A percentile compares a stretch with the other conserved stretches of the same genome.
Evolutionary conservation across 1,140 invertebrate genomes (phyloP).

Genomic region (Metaphire vulgaris): DNA sequence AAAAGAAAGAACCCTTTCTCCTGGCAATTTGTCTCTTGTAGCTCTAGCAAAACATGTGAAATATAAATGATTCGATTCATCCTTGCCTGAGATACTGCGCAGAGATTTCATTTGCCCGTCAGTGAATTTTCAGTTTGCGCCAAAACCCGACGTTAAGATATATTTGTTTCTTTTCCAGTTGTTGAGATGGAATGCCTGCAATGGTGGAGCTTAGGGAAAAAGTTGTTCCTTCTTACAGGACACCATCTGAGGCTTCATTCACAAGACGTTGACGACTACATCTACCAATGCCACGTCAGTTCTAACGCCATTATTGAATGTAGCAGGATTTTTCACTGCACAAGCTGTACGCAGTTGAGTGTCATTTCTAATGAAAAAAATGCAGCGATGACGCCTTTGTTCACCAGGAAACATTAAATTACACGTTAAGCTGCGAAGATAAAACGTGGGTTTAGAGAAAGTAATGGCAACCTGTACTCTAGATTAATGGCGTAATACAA

Average conservation of each 20-base stretch:
- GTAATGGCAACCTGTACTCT: too few species aligned
- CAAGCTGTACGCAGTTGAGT: too few species aligned
- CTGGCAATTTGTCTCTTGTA: background rate
- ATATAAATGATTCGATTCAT: background rate
- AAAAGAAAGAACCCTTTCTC: background rate
- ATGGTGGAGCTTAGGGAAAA: background rate
- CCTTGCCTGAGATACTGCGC: background rate
- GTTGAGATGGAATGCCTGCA: background rate
- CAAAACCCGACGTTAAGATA: background rate
- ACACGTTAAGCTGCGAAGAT: background rate
- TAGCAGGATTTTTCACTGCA: background rate
- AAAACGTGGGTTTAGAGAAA: too few species aligned
- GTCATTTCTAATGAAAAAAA: background rate
- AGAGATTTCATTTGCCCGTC: background rate
- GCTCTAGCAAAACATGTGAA: background rate
- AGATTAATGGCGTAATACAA: too few species aligned
- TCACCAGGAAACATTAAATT: background rate
- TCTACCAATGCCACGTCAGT: background rate
- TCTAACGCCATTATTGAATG: background rate
- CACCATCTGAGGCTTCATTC: background rate
- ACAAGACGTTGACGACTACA: background rate
- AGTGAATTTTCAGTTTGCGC: background rate
- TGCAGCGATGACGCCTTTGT: background rate
- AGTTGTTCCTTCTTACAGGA: background rate
- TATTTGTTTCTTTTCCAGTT: background rate